Evolutionary conservation across 2,797 vertebrate genomes (phyloP).

Genomic region (Oreortyx pictus): DNA sequence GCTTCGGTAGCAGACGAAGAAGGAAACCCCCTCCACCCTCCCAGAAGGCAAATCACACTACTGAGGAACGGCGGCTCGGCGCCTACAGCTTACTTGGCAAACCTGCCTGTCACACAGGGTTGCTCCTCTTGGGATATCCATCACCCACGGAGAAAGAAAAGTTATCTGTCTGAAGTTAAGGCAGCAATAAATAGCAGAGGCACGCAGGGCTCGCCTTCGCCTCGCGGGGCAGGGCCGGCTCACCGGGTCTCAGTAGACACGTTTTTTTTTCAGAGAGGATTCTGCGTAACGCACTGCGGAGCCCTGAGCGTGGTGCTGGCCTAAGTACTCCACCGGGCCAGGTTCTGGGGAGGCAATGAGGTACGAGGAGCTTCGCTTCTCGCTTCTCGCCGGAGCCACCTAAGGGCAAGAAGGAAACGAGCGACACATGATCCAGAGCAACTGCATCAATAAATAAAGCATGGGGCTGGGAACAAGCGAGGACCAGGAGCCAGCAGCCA

Average conservation of each 20-base stretch:
- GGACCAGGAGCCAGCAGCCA: not conserved
- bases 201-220: not conserved
- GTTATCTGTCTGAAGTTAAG: slow-evolving; percentile 59
- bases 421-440: not conserved
- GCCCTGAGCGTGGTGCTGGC: slow-evolving; percentile 87
- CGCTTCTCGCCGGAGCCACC: slow-evolving; percentile 80
- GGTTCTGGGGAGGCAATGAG: slow-evolving; percentile 86
- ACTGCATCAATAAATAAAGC: accelerated
- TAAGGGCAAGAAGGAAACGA: slow-evolving; percentile 3
- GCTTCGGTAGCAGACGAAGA: not conserved
- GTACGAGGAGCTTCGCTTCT: slow-evolving; percentile 91
- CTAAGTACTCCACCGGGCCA: slow-evolving; percentile 80
- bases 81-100: slow-evolving; percentile 17
- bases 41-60: not conserved
- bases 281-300: slow-evolving; percentile 87
- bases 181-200: slow-evolving; percentile 74
- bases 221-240: not conserved
- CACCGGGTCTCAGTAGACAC: slow-evolving; percentile 81
- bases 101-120: not conserved
- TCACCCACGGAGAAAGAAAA: slow-evolving; percentile 53
- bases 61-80: not conserved
- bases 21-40: not conserved
- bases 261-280: slow-evolving; percentile 93
- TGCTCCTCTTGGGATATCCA: slow-evolving; percentile 10
- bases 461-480: not conserved